A percentile compares a stretch with the other conserved stretches of the same genome.
Conservation (phyloP, 1,140 invertebrate genomes). For the Stenopsyche tienmushanensis region DNA sequence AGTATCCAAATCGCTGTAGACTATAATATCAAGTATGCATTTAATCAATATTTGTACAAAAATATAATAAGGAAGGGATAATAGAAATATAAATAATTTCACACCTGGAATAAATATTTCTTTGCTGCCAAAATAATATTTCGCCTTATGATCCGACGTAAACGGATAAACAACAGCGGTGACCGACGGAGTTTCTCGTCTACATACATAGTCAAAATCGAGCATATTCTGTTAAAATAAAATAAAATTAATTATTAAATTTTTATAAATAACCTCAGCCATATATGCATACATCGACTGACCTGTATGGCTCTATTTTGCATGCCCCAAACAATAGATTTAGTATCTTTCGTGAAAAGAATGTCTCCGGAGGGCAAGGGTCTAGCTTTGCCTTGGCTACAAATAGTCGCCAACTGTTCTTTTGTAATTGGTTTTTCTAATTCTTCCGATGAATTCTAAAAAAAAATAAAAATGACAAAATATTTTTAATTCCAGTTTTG, state of each 20-base stretch:
- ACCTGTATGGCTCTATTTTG: slow-evolving; percentile 94
- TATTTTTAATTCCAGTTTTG: too few relatives aligned
- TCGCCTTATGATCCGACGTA: slow-evolving; percentile 98
- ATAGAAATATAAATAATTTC: slow-evolving; percentile 38
- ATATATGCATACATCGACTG: neutral
- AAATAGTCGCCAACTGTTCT: slow-evolving; percentile 31
- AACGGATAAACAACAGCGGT: slow-evolving; percentile 98
- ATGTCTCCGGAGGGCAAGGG: slow-evolving; percentile 60
- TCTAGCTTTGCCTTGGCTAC: slow-evolving; percentile 45
- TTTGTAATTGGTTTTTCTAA: slow-evolving; percentile 25
- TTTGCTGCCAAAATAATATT: slow-evolving; percentile 99
- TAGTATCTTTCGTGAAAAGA: slow-evolving; percentile 86
- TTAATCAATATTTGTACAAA: slow-evolving; percentile 8
- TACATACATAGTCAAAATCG: slow-evolving; percentile 99
- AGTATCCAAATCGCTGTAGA: slow-evolving; percentile 97
- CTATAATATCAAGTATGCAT: slow-evolving; percentile 55
- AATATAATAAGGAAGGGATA: neutral
- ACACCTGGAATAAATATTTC: slow-evolving; percentile 88
- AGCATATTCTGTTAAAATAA: slow-evolving; percentile 71
- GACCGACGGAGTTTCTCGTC: slow-evolving; percentile 82
- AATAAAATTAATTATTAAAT: neutral
- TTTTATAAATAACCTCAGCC: neutral
- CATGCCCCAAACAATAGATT: slow-evolving; percentile 99
- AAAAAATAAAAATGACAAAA: slow-evolving; percentile 1
- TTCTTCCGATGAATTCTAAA: slow-evolving; percentile 11